phyloP scores from a whole-genome alignment of 2,113 vertebrate species.

The Hemiscyllium ocellatum region DNA sequence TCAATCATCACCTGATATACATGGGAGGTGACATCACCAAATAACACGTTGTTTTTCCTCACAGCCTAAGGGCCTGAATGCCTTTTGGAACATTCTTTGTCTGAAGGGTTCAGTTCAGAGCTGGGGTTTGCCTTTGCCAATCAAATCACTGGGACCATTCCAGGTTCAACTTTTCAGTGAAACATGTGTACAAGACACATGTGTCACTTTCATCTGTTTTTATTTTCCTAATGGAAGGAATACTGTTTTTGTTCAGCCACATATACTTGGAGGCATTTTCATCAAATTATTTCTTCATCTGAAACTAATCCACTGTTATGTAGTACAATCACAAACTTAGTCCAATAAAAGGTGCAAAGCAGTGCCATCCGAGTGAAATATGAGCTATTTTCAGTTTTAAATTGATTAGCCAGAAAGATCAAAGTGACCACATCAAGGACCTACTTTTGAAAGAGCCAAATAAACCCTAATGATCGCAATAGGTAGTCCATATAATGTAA shows the following conservation, averaged over 20 bases:
- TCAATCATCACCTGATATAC: neutral
- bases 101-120: neutral
- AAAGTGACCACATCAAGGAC: slow-evolving; percentile 32
- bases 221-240: slow-evolving; percentile 25
- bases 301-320: slow-evolving; percentile 15
- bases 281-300: slow-evolving; percentile 26
- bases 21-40: neutral
- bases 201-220: slow-evolving; percentile 19
- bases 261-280: slow-evolving; percentile 17
- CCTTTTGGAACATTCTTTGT: neutral
- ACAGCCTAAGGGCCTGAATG: neutral
- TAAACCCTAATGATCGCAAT: slow-evolving; percentile 7
- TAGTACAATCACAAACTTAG: slow-evolving; percentile 15
- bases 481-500: neutral
- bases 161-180: neutral
- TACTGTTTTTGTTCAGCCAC: neutral
- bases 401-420: slow-evolving; percentile 22
- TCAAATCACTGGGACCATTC: neutral
- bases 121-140: slow-evolving; percentile 10
- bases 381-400: slow-evolving; percentile 33
- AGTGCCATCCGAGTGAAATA: slow-evolving; percentile 30
- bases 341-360: slow-evolving; percentile 34
- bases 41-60: neutral
- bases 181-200: neutral
- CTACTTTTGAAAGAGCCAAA: slow-evolving; percentile 5